Evolutionary conservation across 2,797 vertebrate species (phyloP).

Genomic region (Thamnophis elegans): DNA sequence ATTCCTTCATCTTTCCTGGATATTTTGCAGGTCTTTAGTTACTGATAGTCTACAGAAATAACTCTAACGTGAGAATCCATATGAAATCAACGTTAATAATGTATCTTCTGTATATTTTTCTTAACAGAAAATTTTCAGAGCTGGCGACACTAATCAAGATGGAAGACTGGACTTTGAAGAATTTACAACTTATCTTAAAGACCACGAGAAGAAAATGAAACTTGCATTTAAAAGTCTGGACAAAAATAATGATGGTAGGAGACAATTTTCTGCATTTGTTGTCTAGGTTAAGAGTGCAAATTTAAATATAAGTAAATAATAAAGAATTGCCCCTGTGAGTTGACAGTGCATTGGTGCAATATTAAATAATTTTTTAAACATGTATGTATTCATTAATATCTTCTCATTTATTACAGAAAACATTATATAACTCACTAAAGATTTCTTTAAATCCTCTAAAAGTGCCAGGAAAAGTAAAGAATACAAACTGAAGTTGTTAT

Average conservation of each 20-base stretch:
- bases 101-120: conserved; percentile 21
- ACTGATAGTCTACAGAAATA: background rate
- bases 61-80: background rate
- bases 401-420: background rate
- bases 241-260: conserved; percentile 92
- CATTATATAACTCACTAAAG: background rate
- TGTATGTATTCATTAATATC: background rate
- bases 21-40: background rate
- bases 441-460: background rate
- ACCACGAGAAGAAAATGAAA: conserved; percentile 95
- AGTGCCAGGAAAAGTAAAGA: background rate
- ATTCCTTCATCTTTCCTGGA: background rate
- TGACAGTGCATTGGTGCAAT: background rate
- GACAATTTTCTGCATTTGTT: conserved; percentile 13
- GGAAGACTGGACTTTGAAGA: conserved; percentile 88
- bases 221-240: conserved; percentile 95
- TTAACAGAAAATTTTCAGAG: conserved; percentile 88
- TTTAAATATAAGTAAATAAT: background rate
- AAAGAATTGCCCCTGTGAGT: background rate
- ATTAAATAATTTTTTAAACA: background rate
- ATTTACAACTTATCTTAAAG: conserved; percentile 91
- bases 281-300: conserved; percentile 15
- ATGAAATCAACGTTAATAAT: background rate
- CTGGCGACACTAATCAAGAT: conserved; percentile 85
- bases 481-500: background rate